Percentiles rank a stretch among this genome's conserved stretches.
Conservation (phyloP, 2,797 vertebrate genomes). For the Schizopygopsis malacanthus region DNA sequence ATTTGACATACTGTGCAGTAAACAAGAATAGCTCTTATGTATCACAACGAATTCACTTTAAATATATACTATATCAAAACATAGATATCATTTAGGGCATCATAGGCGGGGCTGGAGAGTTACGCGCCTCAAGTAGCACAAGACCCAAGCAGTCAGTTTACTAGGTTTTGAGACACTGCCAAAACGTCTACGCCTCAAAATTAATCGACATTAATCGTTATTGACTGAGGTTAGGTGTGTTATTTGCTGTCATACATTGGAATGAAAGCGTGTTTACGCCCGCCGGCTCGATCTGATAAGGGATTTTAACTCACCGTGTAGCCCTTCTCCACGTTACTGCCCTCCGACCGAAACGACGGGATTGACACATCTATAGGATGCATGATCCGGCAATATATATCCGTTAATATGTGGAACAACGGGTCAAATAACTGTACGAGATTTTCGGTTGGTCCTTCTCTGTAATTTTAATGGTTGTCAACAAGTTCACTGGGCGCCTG, state of each 20-base stretch:
- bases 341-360: conserved; percentile 93
- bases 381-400: conserved; percentile 65
- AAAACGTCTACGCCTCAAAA: neutral
- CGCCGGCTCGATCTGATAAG: neutral
- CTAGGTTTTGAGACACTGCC: neutral
- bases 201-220: neutral
- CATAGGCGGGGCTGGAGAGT: neutral
- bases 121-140: neutral
- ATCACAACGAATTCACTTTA: neutral
- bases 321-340: conserved; percentile 88
- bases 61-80: neutral
- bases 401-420: neutral
- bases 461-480: neutral
- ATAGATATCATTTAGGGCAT: neutral
- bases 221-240: neutral
- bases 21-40: neutral
- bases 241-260: neutral
- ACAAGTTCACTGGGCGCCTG: conserved; percentile 37
- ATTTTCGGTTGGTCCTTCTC: neutral
- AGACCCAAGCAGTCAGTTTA: neutral
- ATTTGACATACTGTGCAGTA: no score
- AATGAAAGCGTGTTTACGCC: neutral
- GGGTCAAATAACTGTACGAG: neutral
- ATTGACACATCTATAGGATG: conserved; percentile 86
- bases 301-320: conserved; percentile 86